Base-by-base conservation (phyloP, 2,113 vertebrate genomes). In the Lophura nycthemera region DNA sequence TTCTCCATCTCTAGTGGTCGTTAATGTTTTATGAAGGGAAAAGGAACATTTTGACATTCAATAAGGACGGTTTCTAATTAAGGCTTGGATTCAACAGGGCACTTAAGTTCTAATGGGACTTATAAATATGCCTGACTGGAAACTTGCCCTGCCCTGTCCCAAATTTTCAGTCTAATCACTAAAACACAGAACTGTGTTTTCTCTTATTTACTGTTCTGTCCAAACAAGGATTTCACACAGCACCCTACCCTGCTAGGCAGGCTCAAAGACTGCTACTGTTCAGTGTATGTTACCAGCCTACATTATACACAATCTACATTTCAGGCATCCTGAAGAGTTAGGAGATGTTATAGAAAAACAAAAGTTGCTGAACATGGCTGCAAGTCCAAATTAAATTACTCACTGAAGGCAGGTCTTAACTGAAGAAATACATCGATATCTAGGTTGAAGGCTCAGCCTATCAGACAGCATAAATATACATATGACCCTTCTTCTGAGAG, bases 1-100 rank as follows among this genome's bases (percentile, higher is more conserved):
- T 96, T 78, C 90, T 96, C 73, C 57, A 71, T 65, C 48, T 94
- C 72, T 78, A 30, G 57, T 24, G 83, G 24, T 74, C 2, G 0
- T 94, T 91, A 95, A 93, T 86, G 57, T 92, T 96, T 95, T 78
- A 95, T 88, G 88, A 95, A 91, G 72, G 79, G 59, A 81, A 95
- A 92, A 90, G 40, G 88, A 94, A 90, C 72, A 83, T 91, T 97
- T 77, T 95, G 79, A 83, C 79, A 94, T 95, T 93, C 74, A 22
- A 36, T 90, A 74, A 95, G 85, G 89, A 91, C 50, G 88, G 79
- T 86, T 95, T 88, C 89, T 92, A 94, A 91, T 92, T 95, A 92
- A 81, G 15, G 36, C 60, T 85, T 63, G 36, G 80, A 78, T 78
- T 90, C 76, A 88, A 48, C 52, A 65, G 56, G 73, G 86, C 92